phyloP scores from a whole-genome alignment of 2,797 vertebrate species.

The Agapornis canus region DNA sequence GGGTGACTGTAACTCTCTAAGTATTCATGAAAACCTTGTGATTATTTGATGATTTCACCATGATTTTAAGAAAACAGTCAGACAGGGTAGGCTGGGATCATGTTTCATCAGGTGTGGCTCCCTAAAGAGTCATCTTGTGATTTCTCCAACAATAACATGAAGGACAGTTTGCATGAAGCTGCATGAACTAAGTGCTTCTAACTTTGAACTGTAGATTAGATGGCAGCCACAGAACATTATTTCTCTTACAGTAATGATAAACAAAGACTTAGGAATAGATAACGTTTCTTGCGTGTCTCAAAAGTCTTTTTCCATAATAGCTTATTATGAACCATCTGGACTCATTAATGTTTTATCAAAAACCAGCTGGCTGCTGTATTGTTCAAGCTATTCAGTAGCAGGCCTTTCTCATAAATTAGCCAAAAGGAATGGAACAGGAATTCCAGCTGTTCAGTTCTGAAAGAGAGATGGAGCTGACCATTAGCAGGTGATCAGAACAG shows the following conservation, averaged over 20 bases:
- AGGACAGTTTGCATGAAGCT: not conserved
- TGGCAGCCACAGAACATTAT: not conserved
- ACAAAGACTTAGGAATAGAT: not conserved
- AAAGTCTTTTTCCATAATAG: slow-evolving; percentile 14
- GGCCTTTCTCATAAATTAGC: not conserved
- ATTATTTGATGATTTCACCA: not conserved
- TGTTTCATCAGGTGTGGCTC: not conserved
- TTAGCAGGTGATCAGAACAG: not conserved
- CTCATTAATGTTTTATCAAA: slow-evolving; percentile 73
- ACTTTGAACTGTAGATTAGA: not conserved
- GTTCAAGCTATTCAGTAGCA: slow-evolving; percentile 29
- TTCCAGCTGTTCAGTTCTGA: not conserved
- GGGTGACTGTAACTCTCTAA: not conserved
- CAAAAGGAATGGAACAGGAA: not conserved
- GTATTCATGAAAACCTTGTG: not conserved
- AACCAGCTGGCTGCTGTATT: slow-evolving; percentile 62
- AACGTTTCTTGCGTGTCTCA: not conserved
- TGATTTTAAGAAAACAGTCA: not conserved
- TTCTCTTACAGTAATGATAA: not conserved
- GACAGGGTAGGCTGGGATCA: not conserved
- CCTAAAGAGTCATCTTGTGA: not conserved
- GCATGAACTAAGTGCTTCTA: not conserved
- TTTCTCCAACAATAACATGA: not conserved
- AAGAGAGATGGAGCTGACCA: not conserved
- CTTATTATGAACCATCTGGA: slow-evolving; percentile 67